Base-by-base conservation (phyloP, 1,140 invertebrate genomes). In the Triops cancriformis region DNA sequence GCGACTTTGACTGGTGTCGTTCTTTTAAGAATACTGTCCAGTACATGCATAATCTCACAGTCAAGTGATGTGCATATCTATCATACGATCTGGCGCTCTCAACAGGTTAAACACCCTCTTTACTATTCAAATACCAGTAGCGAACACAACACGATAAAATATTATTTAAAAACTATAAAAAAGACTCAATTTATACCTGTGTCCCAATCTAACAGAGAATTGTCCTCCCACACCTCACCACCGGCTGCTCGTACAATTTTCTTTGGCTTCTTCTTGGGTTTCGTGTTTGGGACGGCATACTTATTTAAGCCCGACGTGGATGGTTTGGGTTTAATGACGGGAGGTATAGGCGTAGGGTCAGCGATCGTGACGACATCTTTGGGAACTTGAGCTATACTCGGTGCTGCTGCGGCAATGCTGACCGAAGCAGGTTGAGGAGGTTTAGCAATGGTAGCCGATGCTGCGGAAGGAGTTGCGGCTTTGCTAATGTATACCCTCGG, bases 211-310 rank as follows among this genome's bases (percentile, higher is more conserved):
- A 89, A 83, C 27, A 99, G 85, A 0, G 94, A 94, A 51, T 88
- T 87, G 87, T 98, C 97, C 85, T 98, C 96, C 97, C 97, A 99
- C 1, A 91, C 90, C 81, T 92, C 90, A 3, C 96, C 96, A 45
- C 96, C 97, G 7, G 96, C 97, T 80, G 91, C 93, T 73, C 97
- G 87, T 43, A 98, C 89, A 51, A 94, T 88, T 84, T 92, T 89
- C 80, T 92, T 93, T 75, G 89, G 88, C 83, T 91, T 94, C 83
- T 88, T 91, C 80, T 87, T 88, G 80, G 87, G 88, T 74, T 85
- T 84, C 73, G 83, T 83, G 10, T 79, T 80, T 26, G 80, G 80
- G 18, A 80, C 74, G n/a, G 81, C 79, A 72, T 83, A 79, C 11
- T 80, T 81, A 11, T 76, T 51, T 79, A 77, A 78, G 11, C 74